Base-by-base conservation (phyloP, 35 echinoderm and acorn worm genomes). In the Nesometra sesokonis region DNA sequence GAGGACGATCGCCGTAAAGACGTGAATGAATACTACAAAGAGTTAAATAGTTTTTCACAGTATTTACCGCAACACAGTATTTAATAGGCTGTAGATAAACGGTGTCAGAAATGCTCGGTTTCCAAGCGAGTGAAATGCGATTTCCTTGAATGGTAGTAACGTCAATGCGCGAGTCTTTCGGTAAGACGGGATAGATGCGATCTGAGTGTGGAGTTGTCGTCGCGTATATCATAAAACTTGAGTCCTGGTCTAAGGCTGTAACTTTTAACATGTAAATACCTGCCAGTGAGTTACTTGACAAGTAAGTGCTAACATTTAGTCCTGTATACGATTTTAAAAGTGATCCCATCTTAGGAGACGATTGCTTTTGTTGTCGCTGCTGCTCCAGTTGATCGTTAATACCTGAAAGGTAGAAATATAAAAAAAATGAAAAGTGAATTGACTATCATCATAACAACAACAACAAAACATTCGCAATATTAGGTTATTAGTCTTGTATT, bases 121-220 rank as follows among this genome's bases (percentile, higher is more conserved):
- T 97, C 95, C 95, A 97, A 0, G 91, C 95, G 36, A 97, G 86
- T 5, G 92, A 89, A 30, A 94, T 87, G 11, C 82, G 85, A 43
- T 97, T 94, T 84, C 87, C 94, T 11, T 82, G 46, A 11, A 87
- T 78, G 67, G 95, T 82, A 27, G 95, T 97, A 27, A 97, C 84
- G 81, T 97, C 92, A 19, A 97, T 52, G 35, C 80, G 40, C 29
- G 95, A 85, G 80, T 97, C 95, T 47, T 80, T 89, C 23, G 95
- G 95, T 46, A 97, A 82, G n/a, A 94, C 92, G 19, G 95, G 95
- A 32, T 86, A 94, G 37, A 91, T 57, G 78, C 93, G 89, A 89
- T 97, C 95, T 17, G 96, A 94, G 35, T 99, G 87, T 29, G 96
- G 92, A 0, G 92, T 87, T 3, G 93, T 92, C 27, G 96, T 99